Evolutionary conservation across 2,888 invertebrate genomes (phyloP), one percentile per base, ranked within the genome.

Genomic region (Noctua janthe): DNA sequence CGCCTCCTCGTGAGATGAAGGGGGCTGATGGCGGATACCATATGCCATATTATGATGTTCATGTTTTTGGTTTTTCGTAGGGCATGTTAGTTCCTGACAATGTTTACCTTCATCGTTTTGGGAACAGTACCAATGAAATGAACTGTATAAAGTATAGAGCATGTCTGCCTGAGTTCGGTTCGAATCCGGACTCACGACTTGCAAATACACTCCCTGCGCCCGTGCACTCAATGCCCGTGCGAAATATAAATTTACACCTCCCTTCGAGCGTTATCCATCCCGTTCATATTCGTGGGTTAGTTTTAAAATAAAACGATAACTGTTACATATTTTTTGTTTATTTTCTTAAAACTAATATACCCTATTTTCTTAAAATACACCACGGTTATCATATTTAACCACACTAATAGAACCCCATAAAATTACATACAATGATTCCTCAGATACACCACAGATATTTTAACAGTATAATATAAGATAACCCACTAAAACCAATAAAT

Each of bases 331-430:
- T 29, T 17, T 8, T 17, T 13, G 29, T 62, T 62, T 62, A 62
- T 62, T 62, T 29, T 29, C 15, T 62, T 29, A 29, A 29, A 62
- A 62, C 62, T 29, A 51, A 51, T 6, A 51, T 59, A 59, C 59
- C 13, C 59, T 67, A 43, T 1, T 23, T 67, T 43, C 66, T 67
- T 43, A 71, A 75, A 29, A 71, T 74, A 71, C 71, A 51, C 56
- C 56, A 47, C 72, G 17, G 72, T 35, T 56, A 2, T 17, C 76
- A 47, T 51, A 76, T 47, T 47, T 2, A 54, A 54, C 20, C 23
- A 54, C 23, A 54, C 20, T 54, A 23, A 56, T 56, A 23, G 23
- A 54, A 59, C 17, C 29, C 8, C 8, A 2, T 35, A 35, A 35
- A 54, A 20, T 56, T 56, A 56, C 23, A 56, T 56, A 23, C 10